Evolutionary conservation across 2,888 invertebrate species (phyloP), one percentile per base, ranked within the genome.

Genomic region (Sphecodes monilicornis): DNA sequence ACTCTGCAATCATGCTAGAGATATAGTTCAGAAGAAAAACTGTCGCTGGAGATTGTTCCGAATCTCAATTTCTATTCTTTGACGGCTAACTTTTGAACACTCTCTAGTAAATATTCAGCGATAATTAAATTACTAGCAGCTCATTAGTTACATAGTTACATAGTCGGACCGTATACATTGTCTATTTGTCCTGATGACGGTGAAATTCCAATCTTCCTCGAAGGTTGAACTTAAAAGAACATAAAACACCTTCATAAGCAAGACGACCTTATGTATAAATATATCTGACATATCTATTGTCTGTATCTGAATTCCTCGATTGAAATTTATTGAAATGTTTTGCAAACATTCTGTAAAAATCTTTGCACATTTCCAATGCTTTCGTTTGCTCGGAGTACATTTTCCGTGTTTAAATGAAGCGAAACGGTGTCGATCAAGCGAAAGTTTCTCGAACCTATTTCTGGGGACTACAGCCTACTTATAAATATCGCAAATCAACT

Each of bases 401-500:
- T 41, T 69, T 69, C 68, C 39, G 5, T 6, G 26, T 26, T 36
- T 41, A 69, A 69, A 69, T 13, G n/a, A 39, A 69, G 68, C 66
- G 68, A 26, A 69, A 41, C 68, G 68, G 68, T 41, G 39, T 41
- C 68, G 68, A 26, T 39, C 22, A 69, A 69, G 68, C 68, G 68
- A 69, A 69, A 69, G 68, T 69, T 26, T 26, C 39, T 13, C 32
- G 60, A 13, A 50, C 46, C 43, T 75, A 68, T 78, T 75, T 50
- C 76, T 36, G 66, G 13, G 29, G 41, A 29, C 36, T 70, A 57
- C 69, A 70, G 41, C 66, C 32, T 75, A 50, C 50, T 75, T 75
- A 78, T 41, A 39, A 60, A 64, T 76, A 79, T 68, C 57, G 76
- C 57, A 69, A 79, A 79, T 76, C 46, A 54, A 57, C 36, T 78